phyloP scores from a whole-genome alignment of 1,140 invertebrate species.

The Diachasmimorpha longicaudata region DNA sequence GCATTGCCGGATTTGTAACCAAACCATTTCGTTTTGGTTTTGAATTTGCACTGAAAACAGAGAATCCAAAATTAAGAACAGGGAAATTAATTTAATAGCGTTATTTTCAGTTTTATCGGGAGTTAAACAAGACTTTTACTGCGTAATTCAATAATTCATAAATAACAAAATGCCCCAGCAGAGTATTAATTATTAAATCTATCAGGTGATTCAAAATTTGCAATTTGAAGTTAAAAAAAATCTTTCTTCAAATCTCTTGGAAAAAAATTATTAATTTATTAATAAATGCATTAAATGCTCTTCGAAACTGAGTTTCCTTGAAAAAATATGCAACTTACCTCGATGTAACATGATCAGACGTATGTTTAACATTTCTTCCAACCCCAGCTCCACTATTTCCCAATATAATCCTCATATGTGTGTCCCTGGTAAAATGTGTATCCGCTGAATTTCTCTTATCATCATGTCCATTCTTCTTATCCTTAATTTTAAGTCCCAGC shows the following conservation, averaged over 20 bases:
- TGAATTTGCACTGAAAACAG: slow-evolving; percentile 55
- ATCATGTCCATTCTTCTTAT: slow-evolving; percentile 50
- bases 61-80: not conserved
- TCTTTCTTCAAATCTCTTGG: too few relatives aligned
- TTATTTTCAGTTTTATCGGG: too few relatives aligned
- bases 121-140: too few relatives aligned
- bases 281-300: too few relatives aligned
- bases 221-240: too few relatives aligned
- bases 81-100: too few relatives aligned
- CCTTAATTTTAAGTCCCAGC: slow-evolving; percentile 50
- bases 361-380: slow-evolving; percentile 61
- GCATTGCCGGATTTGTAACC: slow-evolving; percentile 88
- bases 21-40: slow-evolving; percentile 86
- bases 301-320: too few relatives aligned
- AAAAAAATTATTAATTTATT: too few relatives aligned
- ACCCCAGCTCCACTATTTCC: slow-evolving; percentile 68
- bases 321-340: slow-evolving; percentile 39
- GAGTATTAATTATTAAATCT: too few relatives aligned
- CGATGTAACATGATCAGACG: slow-evolving; percentile 50
- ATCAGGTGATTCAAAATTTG: too few relatives aligned
- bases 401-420: slow-evolving; percentile 89
- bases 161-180: too few relatives aligned
- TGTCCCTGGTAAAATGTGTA: slow-evolving; percentile 81
- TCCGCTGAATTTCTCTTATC: slow-evolving; percentile 61
- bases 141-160: too few relatives aligned